Conservation (phyloP, 1,140 invertebrate genomes). For the Carcinoscorpius rotundicauda region DNA sequence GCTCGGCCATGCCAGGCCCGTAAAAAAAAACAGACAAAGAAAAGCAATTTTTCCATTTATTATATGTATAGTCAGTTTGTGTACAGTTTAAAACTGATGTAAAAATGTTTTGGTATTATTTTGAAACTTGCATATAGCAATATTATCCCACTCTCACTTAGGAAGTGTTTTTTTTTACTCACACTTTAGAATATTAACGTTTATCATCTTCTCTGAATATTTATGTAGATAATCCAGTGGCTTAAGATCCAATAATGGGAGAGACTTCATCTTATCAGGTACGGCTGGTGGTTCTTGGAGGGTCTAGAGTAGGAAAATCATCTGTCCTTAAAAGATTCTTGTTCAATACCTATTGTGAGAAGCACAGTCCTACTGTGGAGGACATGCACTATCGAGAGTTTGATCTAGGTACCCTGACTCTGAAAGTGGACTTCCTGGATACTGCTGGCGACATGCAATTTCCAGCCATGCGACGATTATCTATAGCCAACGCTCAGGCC, state of each 20-base stretch:
- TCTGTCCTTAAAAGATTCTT: slow-evolving; percentile 73
- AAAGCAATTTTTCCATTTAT: no score
- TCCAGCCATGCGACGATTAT: slow-evolving; percentile 67
- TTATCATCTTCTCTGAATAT: no score
- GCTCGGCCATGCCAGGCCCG: no score
- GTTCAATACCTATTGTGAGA: slow-evolving; percentile 67
- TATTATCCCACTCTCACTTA: no score
- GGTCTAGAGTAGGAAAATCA: slow-evolving; percentile 72
- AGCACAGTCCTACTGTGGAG: slow-evolving; percentile 77
- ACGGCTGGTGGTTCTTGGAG: slow-evolving; percentile 68
- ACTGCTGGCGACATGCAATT: slow-evolving; percentile 78
- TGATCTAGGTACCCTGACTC: slow-evolving; percentile 49
- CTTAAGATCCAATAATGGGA: slow-evolving; percentile 35
- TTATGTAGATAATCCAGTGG: no score
- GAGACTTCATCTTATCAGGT: slow-evolving; percentile 58
- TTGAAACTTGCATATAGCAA: no score
- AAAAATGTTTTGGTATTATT: no score
- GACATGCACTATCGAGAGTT: slow-evolving; percentile 79
- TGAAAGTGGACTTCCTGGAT: slow-evolving; percentile 65
- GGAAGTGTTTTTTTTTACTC: no score
- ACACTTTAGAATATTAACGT: no score
- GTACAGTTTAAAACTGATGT: no score
- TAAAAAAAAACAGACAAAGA: no score
- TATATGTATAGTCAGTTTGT: no score
- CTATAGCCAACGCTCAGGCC: slow-evolving; percentile 76